Base-by-base conservation (phyloP, 2,888 invertebrate genomes). In the Rotaria socialis region DNA sequence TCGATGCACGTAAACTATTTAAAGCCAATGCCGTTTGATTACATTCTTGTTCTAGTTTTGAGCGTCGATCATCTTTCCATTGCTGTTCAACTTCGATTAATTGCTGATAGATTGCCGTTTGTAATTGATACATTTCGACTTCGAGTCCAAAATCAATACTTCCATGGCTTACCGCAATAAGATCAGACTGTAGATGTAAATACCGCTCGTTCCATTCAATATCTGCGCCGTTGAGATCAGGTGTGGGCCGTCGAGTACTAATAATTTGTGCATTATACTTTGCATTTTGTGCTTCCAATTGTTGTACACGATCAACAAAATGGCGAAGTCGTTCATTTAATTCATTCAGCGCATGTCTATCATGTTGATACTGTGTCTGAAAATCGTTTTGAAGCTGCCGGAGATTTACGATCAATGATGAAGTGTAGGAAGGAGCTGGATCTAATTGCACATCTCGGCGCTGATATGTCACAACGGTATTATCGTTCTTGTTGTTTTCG, bases 91-190 rank as follows among this genome's bases (percentile, higher is more conserved):
- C 1, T n/a, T 80, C 80, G 35, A 80, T 80, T 6, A 47, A 47
- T 80, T 80, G 47, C n/a, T 47, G 80, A 80, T 80, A 80, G 7
- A 80, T 80, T 80, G 43, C 80, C 24, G 47, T n/a, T 47, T 80
- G 80, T 14, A 47, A 2, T 43, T 80, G 43, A 47, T 11, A 80
- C 47, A 41, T 22, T 47, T 80, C 80, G 4, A 43, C 10, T 47
- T 80, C 80, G 0, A 16, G 47, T 80, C 47, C 47, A 2, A 24
- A 47, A 22, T 80, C 80, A 47, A 80, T 24, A 0, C 4, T 80
- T 47, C 47, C 80, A 47, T 80, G 47, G 8, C 16, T 11, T 47
- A 80, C 6, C 14, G 80, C n/a, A 5, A 22, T 47, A 24, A 47
- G 80, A 47, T 80, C 47, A n/a, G 80, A 80, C 10, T 47, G 47